A percentile compares a stretch with the other conserved stretches of the same genome.
Evolutionary conservation across 2,113 vertebrate species (phyloP).

Genomic region (Rana temporaria): DNA sequence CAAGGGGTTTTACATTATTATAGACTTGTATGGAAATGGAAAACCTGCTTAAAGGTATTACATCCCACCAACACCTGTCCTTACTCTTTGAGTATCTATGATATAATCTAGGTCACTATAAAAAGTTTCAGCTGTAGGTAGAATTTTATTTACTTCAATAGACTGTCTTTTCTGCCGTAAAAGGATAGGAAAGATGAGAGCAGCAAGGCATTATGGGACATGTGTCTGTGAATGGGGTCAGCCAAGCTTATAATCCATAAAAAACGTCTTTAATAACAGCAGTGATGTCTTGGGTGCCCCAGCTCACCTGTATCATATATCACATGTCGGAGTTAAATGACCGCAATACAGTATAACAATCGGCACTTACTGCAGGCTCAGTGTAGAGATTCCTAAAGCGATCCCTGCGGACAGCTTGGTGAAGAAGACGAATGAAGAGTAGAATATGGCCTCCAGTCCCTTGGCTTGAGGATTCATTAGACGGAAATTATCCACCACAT

Average conservation of each 20-base stretch:
- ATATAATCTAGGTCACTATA: too few relatives aligned
- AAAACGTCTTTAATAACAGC: not conserved
- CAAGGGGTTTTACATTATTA: too few relatives aligned
- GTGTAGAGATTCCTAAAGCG: constrained; percentile 91
- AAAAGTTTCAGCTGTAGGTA: too few relatives aligned
- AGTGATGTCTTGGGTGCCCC: not conserved
- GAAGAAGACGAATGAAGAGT: constrained; percentile 95
- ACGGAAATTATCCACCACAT: constrained; percentile 92
- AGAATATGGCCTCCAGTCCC: constrained; percentile 94
- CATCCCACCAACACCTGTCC: too few relatives aligned
- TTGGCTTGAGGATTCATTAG: constrained; percentile 79
- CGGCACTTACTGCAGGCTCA: constrained; percentile 89
- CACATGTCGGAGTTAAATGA: not conserved
- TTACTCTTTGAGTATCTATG: too few relatives aligned
- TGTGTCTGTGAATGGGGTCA: not conserved
- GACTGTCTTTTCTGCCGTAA: too few relatives aligned
- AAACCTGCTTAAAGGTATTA: too few relatives aligned
- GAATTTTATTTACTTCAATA: too few relatives aligned
- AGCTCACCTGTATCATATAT: not conserved
- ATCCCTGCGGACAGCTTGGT: constrained; percentile 89
- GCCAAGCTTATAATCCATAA: not conserved
- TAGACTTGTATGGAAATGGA: too few relatives aligned
- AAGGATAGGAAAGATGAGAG: not conserved
- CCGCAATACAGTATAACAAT: not conserved
- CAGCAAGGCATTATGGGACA: not conserved